A percentile compares a stretch with the other conserved stretches of the same genome.
Evolutionary conservation across 2,888 invertebrate genomes (phyloP).

Genomic region (Leptodirus hochenwartii): DNA sequence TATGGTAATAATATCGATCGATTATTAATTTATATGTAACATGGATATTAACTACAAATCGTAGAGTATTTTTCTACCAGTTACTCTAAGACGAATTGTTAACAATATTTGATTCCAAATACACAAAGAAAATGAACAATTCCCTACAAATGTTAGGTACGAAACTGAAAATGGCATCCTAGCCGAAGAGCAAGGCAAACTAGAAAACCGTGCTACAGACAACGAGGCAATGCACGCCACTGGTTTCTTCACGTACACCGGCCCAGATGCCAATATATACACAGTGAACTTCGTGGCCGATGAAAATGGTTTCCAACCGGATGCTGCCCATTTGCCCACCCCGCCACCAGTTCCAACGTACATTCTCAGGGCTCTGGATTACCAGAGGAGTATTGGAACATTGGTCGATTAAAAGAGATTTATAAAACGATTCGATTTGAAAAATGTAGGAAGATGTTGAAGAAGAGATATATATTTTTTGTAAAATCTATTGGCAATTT

Average conservation of each 20-base stretch:
- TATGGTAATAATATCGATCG: too few relatives aligned
- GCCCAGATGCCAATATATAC: constrained; percentile 37
- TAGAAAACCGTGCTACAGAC: constrained; percentile 28
- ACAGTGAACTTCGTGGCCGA: constrained; percentile 41
- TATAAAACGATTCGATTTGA: too few relatives aligned
- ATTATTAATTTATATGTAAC: too few relatives aligned
- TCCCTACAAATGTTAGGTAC: constrained; percentile 29
- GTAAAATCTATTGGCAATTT: too few relatives aligned
- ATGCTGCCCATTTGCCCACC: constrained; percentile 31
- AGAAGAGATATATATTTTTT: too few relatives aligned
- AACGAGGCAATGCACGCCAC: constrained; percentile 39
- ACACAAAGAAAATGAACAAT: too few relatives aligned
- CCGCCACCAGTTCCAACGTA: constrained; percentile 22
- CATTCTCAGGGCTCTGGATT: constrained; percentile 16
- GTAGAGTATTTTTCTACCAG: constrained; percentile 1
- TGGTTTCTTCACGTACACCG: constrained; percentile 46
- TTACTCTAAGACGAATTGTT: too few relatives aligned
- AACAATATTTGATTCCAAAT: too few relatives aligned
- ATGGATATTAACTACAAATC: neutral
- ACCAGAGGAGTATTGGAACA: constrained; percentile 14
- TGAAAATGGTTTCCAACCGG: constrained; percentile 38
- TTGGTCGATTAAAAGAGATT: too few relatives aligned
- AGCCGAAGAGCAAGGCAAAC: constrained; percentile 37
- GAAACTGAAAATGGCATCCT: constrained; percentile 45
- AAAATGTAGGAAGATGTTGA: too few relatives aligned